Evolutionary conservation across 2,113 vertebrate species (phyloP).

Genomic region (Benitochromis conjunctus): DNA sequence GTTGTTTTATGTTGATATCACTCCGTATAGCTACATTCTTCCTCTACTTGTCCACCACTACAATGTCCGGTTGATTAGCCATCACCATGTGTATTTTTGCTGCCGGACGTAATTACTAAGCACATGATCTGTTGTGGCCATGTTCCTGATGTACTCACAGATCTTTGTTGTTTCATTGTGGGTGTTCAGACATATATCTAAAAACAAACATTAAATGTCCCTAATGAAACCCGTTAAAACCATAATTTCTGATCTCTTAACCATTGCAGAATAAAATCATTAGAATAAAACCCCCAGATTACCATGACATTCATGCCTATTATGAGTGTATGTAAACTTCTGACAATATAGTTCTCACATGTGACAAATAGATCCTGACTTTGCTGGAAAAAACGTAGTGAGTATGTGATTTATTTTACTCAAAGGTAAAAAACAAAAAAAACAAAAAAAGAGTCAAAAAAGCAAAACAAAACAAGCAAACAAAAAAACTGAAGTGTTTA

Average conservation of each 20-base stretch:
- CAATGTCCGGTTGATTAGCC: not conserved
- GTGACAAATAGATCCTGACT: not conserved
- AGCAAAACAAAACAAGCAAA: not conserved
- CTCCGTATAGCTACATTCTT: not conserved
- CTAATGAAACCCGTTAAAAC: too few relatives aligned
- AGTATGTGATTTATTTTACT: not conserved
- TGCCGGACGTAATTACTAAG: too few relatives aligned
- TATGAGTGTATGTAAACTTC: not conserved
- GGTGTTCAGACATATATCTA: not conserved
- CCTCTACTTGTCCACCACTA: not conserved
- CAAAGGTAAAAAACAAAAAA: too few relatives aligned
- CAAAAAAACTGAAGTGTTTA: not conserved
- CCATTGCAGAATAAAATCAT: not conserved
- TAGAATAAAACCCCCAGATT: not conserved
- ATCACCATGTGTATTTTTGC: not conserved
- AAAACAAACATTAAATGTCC: not conserved
- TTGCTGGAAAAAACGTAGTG: not conserved
- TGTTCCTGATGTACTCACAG: too few relatives aligned
- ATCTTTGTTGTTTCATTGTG: too few relatives aligned
- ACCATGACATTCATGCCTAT: not conserved
- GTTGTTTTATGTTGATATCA: too few relatives aligned
- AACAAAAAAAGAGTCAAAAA: not conserved
- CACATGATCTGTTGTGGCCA: too few relatives aligned
- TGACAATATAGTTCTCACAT: not conserved
- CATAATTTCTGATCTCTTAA: not conserved